phyloP scores from a whole-genome alignment of 2,888 invertebrate genomes.

The Andrena bicolor region DNA sequence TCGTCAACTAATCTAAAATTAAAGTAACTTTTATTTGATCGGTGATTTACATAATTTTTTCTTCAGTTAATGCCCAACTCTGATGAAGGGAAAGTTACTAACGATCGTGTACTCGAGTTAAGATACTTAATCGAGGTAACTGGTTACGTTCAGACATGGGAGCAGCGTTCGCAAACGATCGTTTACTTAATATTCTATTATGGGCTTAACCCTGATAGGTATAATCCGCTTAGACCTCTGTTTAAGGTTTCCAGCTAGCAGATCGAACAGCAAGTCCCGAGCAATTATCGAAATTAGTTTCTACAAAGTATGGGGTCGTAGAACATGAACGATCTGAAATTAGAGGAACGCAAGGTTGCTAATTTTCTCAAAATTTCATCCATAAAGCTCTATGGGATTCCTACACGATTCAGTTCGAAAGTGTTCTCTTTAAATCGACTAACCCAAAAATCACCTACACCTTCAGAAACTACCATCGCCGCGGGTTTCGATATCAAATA shows the following conservation, averaged over 20 bases:
- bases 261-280: conserved; percentile 14
- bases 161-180: conserved; percentile 8
- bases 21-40: too few species aligned
- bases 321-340: conserved; percentile 7
- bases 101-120: background rate
- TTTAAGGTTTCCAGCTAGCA: conserved; percentile 24
- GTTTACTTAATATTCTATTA: conserved; percentile 16
- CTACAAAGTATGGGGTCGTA: conserved; percentile 18
- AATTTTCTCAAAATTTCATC: background rate
- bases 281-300: conserved; percentile 36
- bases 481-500: too few species aligned
- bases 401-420: too few species aligned
- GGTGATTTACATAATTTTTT: too few species aligned
- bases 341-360: background rate
- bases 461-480: too few species aligned
- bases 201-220: conserved; percentile 7
- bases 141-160: background rate
- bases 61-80: too few species aligned
- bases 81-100: too few species aligned
- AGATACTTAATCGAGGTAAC: conserved; percentile 1
- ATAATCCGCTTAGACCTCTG: conserved; percentile 24
- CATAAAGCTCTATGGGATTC: background rate
- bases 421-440: too few species aligned
- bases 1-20: too few species aligned
- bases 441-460: too few species aligned